Evolutionary conservation across 1,140 invertebrate genomes (phyloP).

Genomic region (Danaus melanippus): DNA sequence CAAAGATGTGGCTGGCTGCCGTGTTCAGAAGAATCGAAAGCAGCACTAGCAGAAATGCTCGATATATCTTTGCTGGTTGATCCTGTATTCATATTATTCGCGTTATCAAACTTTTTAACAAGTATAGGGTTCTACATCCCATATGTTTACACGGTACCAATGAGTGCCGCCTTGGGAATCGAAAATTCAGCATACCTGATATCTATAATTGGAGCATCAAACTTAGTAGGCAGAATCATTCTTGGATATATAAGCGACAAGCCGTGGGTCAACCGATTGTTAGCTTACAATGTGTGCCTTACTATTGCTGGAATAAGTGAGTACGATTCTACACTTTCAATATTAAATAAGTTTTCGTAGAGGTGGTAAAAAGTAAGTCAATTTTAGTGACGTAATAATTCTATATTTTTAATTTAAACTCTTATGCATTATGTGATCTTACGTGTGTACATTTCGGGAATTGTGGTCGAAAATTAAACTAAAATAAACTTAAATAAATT

Average conservation of each 20-base stretch:
- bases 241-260: conserved; percentile 90
- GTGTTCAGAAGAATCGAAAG: conserved; percentile 74
- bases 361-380: too few relatives aligned
- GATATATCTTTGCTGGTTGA: conserved; percentile 88
- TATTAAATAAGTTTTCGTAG: conserved; percentile 4
- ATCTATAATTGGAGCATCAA: conserved; percentile 87
- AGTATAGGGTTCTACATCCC: conserved; percentile 97
- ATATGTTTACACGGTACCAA: conserved; percentile 85
- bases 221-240: conserved; percentile 89
- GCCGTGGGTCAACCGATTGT: conserved; percentile 88
- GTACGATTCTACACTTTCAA: conserved; percentile 30
- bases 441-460: too few relatives aligned
- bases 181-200: conserved; percentile 77
- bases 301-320: conserved; percentile 87
- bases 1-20: conserved; percentile 73
- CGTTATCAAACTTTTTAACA: conserved; percentile 94
- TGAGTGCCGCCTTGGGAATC: conserved; percentile 76
- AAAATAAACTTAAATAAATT: too few relatives aligned
- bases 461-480: too few relatives aligned
- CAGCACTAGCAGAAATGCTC: conserved; percentile 86
- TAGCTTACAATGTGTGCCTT: conserved; percentile 90
- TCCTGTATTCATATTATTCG: conserved; percentile 91
- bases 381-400: too few relatives aligned
- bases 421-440: too few relatives aligned
- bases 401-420: too few relatives aligned